phyloP scores from a whole-genome alignment of 2,888 invertebrate genomes.

The Anodontia alba region DNA sequence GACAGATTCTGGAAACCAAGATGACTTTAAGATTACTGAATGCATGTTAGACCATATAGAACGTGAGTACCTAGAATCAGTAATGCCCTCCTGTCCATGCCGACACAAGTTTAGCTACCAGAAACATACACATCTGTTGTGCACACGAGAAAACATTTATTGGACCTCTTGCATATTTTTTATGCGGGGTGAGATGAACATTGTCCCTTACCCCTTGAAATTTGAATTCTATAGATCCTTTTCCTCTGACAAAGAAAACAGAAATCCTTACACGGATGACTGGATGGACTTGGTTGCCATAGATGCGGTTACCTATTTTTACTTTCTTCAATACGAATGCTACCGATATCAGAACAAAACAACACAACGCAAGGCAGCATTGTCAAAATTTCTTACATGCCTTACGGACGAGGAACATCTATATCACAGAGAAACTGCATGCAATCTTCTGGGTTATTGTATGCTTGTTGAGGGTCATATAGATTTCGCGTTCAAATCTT shows the following conservation, averaged over 20 bases:
- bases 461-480: neutral
- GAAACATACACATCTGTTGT: neutral
- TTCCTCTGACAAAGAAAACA: neutral
- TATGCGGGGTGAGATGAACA: neutral
- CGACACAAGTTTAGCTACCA: neutral
- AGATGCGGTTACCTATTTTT: neutral
- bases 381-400: neutral
- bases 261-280: neutral
- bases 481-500: neutral
- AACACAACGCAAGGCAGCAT: neutral
- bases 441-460: neutral
- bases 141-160: neutral
- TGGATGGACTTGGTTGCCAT: neutral
- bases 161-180: neutral
- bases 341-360: neutral
- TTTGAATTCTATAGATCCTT: slow-evolving; percentile 6
- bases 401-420: neutral
- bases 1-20: neutral
- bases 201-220: slow-evolving; percentile 2
- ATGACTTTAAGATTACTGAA: neutral
- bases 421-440: slow-evolving; percentile 4
- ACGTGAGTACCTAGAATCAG: neutral
- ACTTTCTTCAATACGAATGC: neutral
- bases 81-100: neutral
- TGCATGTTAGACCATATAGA: neutral